Conservation (phyloP, 2,113 vertebrate species). For the Plotosus lineatus region DNA sequence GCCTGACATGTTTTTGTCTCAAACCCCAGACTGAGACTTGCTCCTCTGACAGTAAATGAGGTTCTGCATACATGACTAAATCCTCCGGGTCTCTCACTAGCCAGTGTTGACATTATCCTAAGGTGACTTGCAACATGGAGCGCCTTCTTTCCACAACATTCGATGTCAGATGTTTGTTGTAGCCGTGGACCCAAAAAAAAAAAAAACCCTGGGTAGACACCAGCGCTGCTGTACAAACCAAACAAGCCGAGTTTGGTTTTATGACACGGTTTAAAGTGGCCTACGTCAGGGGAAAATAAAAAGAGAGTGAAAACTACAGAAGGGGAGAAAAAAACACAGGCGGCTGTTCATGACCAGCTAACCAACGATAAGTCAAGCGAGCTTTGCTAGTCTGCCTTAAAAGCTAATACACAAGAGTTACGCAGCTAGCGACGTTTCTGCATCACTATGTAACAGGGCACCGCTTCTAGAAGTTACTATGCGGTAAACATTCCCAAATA, state of each 20-base stretch:
- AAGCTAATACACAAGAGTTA: conserved; percentile 39
- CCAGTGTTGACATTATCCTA: conserved; percentile 15
- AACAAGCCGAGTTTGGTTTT: neutral
- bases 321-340: neutral
- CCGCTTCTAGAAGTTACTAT: neutral
- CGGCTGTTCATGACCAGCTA: neutral
- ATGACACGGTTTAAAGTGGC: neutral
- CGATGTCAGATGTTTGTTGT: conserved; percentile 20
- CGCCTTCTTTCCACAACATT: conserved; percentile 30
- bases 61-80: conserved; percentile 22
- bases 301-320: neutral
- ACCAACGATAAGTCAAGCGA: conserved; percentile 35
- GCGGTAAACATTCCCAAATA: neutral
- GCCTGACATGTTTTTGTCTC: neutral
- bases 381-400: conserved; percentile 9
- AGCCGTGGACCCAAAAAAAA: neutral
- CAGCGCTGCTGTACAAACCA: neutral
- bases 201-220: neutral
- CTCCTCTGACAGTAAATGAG: neutral
- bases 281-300: neutral
- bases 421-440: conserved; percentile 36
- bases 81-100: neutral
- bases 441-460: neutral
- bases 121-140: conserved; percentile 38
- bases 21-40: neutral